Base-by-base conservation (phyloP, 2,888 invertebrate genomes). In the Brachyptera putata region DNA sequence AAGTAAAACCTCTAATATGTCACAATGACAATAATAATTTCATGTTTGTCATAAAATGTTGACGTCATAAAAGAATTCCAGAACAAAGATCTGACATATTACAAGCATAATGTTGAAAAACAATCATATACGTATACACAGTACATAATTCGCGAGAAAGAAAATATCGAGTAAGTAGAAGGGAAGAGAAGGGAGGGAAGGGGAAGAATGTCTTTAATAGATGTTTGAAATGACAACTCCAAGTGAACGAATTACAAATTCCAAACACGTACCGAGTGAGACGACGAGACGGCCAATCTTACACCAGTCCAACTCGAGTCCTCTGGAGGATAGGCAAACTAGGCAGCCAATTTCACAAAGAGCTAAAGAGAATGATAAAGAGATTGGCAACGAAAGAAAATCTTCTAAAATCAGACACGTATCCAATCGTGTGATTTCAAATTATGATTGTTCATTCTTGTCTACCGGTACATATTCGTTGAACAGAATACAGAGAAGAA, bases 321-420 rank as follows among this genome's bases (percentile, higher is more conserved):
- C 43, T 18, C 43, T 11, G 16, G 43, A 43, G 43, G 43, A 43
- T 43, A 43, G 43, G 43, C 43, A 43, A 43, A 43, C 43, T 43
- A 43, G 43, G 43, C 43, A 43, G 21, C 43, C 43, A 43, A 43
- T 43, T 43, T 43, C 43, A 43, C 43, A 43, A 43, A 43, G 43
- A 43, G 43, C 43, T 43, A 21, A 11, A 43, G 43, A 43, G 43
- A 43, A 43, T 43, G 43, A 43, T 43, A 18, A 43, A 43, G 43
- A 18, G 18, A 43, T n/a, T 5, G 43, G 18, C 11, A 11, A 11
- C 11, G 43, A 18, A 21, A 18, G 39, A 5, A 39, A 43, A 43
- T 43, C 43, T 43, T 43, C 21, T 43, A n/a, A 43, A 43, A 43
- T 18, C 5, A 43, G 18, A n/a, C 21, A 16, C 43, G 21, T 43